Conservation (phyloP, 1,140 invertebrate genomes). For the Stegodyphus mimosarum region DNA sequence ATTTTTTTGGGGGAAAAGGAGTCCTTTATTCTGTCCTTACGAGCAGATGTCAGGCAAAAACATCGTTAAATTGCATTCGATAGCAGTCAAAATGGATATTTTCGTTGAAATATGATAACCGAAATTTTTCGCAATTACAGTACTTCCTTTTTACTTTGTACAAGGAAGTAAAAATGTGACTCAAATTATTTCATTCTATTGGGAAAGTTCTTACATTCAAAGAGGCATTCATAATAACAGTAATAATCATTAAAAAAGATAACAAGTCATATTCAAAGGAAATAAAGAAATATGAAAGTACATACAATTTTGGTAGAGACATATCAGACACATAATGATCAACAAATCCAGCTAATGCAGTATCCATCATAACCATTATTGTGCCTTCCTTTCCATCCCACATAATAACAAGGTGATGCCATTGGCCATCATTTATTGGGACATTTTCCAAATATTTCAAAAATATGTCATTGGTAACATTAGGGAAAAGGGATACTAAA, state of each 20-base stretch:
- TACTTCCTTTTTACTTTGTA: no score
- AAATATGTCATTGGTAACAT: constrained; percentile 84
- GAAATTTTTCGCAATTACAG: no score
- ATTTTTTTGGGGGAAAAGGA: no score
- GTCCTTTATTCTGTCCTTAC: no score
- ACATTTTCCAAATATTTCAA: constrained; percentile 88
- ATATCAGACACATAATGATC: constrained; percentile 69
- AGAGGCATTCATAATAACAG: no score
- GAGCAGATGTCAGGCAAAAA: no score
- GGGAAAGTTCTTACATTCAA: no score
- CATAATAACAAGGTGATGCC: constrained; percentile 94
- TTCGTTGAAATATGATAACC: no score
- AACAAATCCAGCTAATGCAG: constrained; percentile 88
- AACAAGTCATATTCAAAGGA: constrained; percentile 89
- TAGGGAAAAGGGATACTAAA: constrained; percentile 87
- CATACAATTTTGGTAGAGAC: constrained; percentile 81
- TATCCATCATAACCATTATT: constrained; percentile 89
- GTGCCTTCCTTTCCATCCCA: constrained; percentile 88
- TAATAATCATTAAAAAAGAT: constrained; percentile 76
- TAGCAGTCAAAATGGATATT: no score
- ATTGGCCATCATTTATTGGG: constrained; percentile 93
- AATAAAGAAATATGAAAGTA: constrained; percentile 60
- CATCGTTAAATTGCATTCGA: no score
- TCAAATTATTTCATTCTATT: no score
- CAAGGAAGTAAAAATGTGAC: no score